Percentiles rank a stretch among this genome's conserved stretches.
Conservation (phyloP, 2,797 vertebrate species). For the Schizopygopsis malacanthus region DNA sequence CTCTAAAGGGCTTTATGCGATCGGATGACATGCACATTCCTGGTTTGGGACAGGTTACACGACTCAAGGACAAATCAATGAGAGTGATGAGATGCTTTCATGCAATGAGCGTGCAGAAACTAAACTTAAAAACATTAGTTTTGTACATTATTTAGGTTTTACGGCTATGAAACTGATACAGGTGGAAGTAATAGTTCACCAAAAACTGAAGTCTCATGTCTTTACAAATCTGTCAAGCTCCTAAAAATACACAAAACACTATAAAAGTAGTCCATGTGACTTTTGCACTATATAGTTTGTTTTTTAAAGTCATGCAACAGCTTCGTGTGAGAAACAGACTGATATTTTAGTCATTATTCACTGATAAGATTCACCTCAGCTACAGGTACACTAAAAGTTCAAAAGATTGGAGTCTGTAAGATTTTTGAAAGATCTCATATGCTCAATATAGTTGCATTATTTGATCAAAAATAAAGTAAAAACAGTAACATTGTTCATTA, state of each 20-base stretch:
- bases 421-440: too few relatives aligned
- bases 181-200: background rate
- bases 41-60: conserved; percentile 30
- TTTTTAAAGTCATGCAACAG: background rate
- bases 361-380: background rate
- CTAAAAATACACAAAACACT: background rate
- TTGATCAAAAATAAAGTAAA: too few relatives aligned
- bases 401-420: too few relatives aligned
- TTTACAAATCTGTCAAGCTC: background rate
- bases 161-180: background rate
- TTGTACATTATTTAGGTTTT: background rate
- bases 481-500: too few relatives aligned
- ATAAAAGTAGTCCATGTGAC: background rate
- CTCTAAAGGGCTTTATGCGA: conserved; percentile 2
- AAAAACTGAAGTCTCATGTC: background rate
- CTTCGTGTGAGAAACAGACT: background rate
- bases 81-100: background rate
- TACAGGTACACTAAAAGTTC: too few relatives aligned
- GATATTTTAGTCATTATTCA: background rate
- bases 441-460: too few relatives aligned
- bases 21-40: background rate
- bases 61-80: background rate
- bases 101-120: background rate
- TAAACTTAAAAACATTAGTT: background rate
- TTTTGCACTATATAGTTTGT: background rate